phyloP scores from a whole-genome alignment of 2,888 invertebrate species.

The Drosophila anomelani region DNA sequence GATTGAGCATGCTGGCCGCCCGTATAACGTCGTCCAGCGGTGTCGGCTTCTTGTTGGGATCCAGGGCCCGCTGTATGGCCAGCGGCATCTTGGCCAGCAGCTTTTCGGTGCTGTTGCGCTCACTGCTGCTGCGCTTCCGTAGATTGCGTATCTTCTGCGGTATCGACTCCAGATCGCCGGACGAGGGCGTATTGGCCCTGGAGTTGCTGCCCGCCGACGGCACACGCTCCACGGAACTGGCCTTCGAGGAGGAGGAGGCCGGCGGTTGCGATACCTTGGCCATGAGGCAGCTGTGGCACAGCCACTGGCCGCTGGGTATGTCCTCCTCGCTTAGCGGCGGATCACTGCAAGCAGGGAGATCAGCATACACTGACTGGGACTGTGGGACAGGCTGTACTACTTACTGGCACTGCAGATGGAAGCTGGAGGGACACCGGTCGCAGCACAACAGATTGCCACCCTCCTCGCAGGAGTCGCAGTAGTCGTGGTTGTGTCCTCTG shows the following conservation, averaged over 20 bases:
- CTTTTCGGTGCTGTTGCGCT: slow-evolving; percentile 81
- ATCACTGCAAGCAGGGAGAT: slow-evolving; percentile 87
- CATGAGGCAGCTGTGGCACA: slow-evolving; percentile 92
- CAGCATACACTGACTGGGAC: not conserved
- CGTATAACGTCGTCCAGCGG: slow-evolving; percentile 92
- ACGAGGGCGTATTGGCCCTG: slow-evolving; percentile 80
- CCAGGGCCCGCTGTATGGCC: slow-evolving; percentile 81
- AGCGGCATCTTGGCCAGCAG: slow-evolving; percentile 78
- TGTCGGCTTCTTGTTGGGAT: slow-evolving; percentile 85
- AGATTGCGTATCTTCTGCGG: slow-evolving; percentile 85
- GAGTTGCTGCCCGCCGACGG: slow-evolving; percentile 84
- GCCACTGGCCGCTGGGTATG: slow-evolving; percentile 95
- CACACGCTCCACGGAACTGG: slow-evolving; percentile 84
- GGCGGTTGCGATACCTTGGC: slow-evolving; percentile 74
- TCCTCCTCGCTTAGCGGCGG: slow-evolving; percentile 96
- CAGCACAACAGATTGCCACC: slow-evolving; percentile 98
- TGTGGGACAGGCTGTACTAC: slow-evolving; percentile 25
- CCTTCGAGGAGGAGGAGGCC: slow-evolving; percentile 83
- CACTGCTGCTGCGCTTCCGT: slow-evolving; percentile 84
- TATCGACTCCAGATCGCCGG: slow-evolving; percentile 77
- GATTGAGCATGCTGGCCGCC: slow-evolving; percentile 94
- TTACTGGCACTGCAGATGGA: slow-evolving; percentile 98
- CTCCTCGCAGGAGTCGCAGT: slow-evolving; percentile 97
- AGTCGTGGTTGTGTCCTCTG: slow-evolving; percentile 96
- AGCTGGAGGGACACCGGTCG: slow-evolving; percentile 97